These are phyloP conservation scores for Drosophila macrothrix DNA, from an alignment of 2,888 invertebrate genomes.

Conservation along the genomic window DNA sequence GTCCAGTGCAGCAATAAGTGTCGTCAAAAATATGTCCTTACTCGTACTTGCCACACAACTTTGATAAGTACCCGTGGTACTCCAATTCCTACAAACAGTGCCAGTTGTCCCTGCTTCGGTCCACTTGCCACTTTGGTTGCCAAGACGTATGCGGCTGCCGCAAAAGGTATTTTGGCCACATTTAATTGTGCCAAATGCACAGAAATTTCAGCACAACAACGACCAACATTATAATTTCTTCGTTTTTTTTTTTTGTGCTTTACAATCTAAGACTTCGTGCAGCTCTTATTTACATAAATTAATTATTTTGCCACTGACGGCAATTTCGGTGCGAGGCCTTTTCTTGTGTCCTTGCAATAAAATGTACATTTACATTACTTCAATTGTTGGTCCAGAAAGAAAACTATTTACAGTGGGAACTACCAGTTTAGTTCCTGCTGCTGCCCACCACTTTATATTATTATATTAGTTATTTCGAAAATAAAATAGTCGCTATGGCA, in stretches of 20 bases:
- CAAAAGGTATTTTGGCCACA: slow-evolving; percentile 37
- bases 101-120: not conserved
- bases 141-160: not conserved
- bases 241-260: not conserved
- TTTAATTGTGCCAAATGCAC: slow-evolving; percentile 62
- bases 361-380: slow-evolving; percentile 12
- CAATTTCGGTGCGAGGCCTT: slow-evolving; percentile 20
- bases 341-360: slow-evolving; percentile 34
- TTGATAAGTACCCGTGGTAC: slow-evolving; percentile 40
- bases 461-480: not conserved
- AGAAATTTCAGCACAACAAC: slow-evolving; percentile 15
- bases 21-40: slow-evolving; percentile 53
- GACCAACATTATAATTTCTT: slow-evolving; percentile 11
- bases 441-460: not conserved
- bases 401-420: not conserved
- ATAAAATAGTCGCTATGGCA: not conserved
- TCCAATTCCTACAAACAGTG: slow-evolving; percentile 1
- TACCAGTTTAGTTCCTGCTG: not conserved
- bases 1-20: slow-evolving; percentile 59
- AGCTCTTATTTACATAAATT: slow-evolving; percentile 61
- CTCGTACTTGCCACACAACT: slow-evolving; percentile 33
- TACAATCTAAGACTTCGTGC: slow-evolving; percentile 33
- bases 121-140: not conserved
- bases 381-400: not conserved
- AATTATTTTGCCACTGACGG: slow-evolving; percentile 51